Evolutionary conservation across 2,113 vertebrate species (phyloP).

Genomic region (Hippopotamus amphibius): DNA sequence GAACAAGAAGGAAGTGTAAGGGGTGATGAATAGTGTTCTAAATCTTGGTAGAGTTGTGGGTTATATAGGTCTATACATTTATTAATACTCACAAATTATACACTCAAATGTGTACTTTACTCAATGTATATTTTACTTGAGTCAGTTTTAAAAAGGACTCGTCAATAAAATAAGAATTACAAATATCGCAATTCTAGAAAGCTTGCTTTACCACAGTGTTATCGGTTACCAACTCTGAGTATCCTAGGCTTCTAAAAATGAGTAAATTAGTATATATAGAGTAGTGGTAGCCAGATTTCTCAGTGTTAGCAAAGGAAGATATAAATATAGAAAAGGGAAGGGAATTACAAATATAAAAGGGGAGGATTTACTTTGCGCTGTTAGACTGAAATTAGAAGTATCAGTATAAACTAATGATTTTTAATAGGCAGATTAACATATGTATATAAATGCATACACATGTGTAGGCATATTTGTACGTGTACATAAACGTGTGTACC

Average conservation of each 20-base stretch:
- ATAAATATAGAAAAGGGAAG: background rate
- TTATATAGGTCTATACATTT: background rate
- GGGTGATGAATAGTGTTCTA: background rate
- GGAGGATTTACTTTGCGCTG: background rate
- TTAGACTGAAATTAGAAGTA: background rate
- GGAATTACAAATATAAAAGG: background rate
- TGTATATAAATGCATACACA: background rate
- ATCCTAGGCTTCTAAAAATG: background rate
- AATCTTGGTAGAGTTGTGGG: background rate
- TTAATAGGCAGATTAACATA: background rate
- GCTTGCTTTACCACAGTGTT: background rate
- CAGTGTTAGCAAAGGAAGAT: background rate
- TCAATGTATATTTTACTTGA: background rate
- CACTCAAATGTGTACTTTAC: background rate
- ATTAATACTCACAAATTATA: background rate
- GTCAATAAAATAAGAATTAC: slow-evolving; percentile 38
- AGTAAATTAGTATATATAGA: background rate
- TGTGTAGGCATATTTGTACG: too few species aligned
- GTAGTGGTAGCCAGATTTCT: background rate
- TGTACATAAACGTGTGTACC: background rate
- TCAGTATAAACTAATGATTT: background rate
- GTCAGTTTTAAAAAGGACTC: background rate
- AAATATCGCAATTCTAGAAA: background rate
- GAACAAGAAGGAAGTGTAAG: background rate
- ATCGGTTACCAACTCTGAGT: background rate